Evolutionary conservation across 2,113 vertebrate genomes (phyloP).

Genomic region (Aplodontia rufa): DNA sequence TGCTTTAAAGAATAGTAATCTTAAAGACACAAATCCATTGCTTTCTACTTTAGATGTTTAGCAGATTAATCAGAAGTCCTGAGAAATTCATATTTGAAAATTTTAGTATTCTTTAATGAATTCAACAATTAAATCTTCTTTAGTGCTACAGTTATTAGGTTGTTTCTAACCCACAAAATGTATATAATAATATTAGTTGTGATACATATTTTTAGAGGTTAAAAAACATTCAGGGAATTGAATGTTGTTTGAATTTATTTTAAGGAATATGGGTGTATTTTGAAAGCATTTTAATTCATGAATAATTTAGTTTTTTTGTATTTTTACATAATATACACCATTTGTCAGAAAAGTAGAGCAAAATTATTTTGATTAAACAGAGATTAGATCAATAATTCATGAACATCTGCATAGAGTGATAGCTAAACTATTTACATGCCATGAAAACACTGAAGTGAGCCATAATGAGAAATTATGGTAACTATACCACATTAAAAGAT

Average conservation of each 20-base stretch:
- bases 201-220: not conserved
- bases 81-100: not conserved
- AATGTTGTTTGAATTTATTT: slow-evolving; percentile 33
- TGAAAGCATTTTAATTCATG: slow-evolving; percentile 30
- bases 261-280: not conserved
- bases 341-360: slow-evolving; percentile 46
- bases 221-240: not conserved
- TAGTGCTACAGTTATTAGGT: not conserved
- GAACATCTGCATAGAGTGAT: slow-evolving; percentile 59
- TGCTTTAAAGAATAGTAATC: not conserved
- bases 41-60: not conserved
- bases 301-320: slow-evolving; percentile 54
- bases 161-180: not conserved
- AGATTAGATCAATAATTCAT: slow-evolving; percentile 71
- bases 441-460: slow-evolving; percentile 33
- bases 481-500: slow-evolving; percentile 37
- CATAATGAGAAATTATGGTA: slow-evolving; percentile 67
- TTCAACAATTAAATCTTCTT: not conserved
- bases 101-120: not conserved
- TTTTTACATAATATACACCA: slow-evolving; percentile 52
- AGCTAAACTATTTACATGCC: slow-evolving; percentile 60
- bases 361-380: slow-evolving; percentile 50
- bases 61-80: not conserved
- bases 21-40: not conserved
- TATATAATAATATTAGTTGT: not conserved